These are phyloP conservation scores for Ormyrus thymus DNA, from an alignment of 2,888 invertebrate genomes.

Conservation along the genomic window DNA sequence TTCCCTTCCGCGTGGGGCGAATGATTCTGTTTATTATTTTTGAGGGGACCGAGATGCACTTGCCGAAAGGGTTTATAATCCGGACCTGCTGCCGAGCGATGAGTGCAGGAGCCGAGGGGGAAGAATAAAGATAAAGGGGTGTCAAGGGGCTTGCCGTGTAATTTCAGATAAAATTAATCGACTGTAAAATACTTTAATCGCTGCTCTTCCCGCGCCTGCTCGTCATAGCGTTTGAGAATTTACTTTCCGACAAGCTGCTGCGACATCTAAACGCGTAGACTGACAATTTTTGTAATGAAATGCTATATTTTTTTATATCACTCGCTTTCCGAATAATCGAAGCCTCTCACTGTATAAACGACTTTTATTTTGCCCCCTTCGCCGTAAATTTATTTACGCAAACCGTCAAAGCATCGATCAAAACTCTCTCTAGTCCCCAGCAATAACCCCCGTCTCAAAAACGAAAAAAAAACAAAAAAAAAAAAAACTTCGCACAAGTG, in stretches of 20 bases:
- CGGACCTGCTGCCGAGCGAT: constrained; percentile 60
- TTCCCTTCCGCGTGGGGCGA: not conserved
- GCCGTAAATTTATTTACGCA: too few species aligned
- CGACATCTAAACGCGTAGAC: too few species aligned
- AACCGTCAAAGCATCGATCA: not conserved
- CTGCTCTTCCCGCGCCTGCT: not conserved
- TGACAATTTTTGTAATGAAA: too few species aligned
- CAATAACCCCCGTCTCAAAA: constrained; percentile 25
- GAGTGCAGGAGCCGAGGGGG: constrained; percentile 43
- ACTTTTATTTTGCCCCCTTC: too few species aligned
- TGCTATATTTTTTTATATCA: too few species aligned
- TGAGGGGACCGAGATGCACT: constrained; percentile 40
- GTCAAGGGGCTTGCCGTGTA: constrained; percentile 52
- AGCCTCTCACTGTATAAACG: too few species aligned
- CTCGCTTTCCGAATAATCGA: too few species aligned
- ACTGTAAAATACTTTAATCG: constrained; percentile 54
- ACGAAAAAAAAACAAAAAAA: not conserved
- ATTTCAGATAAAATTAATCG: constrained; percentile 59
- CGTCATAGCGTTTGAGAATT: too few species aligned
- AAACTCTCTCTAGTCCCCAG: not conserved
- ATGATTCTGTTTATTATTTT: constrained; percentile 43
- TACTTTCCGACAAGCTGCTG: too few species aligned
- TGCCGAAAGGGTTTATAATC: constrained; percentile 60
- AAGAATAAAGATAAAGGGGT: constrained; percentile 50
- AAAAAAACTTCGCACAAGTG: too few species aligned